These are phyloP conservation scores for Acrossocheilus wenchowensis DNA, from an alignment of 2,797 vertebrate species.

Conservation along the genomic window DNA sequence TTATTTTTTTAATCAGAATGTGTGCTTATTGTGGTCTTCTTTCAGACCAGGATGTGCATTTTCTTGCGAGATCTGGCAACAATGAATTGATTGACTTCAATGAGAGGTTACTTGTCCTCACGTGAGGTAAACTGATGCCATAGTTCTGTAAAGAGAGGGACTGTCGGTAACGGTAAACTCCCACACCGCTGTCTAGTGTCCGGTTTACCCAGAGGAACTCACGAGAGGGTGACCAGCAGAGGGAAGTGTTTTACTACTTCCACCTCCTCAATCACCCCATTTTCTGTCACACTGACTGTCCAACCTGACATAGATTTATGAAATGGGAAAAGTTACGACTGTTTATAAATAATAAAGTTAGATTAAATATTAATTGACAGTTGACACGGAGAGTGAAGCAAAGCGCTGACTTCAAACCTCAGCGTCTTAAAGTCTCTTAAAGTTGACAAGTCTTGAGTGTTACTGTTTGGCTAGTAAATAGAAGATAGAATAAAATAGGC, in stretches of 20 bases:
- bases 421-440: not conserved
- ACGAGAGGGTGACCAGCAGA: conserved; percentile 75
- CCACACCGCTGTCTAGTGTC: no score
- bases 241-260: conserved; percentile 77
- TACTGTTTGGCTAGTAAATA: not conserved
- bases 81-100: not conserved
- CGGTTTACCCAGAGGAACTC: conserved; percentile 2
- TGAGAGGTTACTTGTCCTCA: not conserved
- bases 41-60: not conserved
- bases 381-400: not conserved
- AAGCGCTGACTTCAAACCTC: not conserved
- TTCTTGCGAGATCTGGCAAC: not conserved
- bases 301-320: not conserved
- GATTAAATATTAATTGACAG: not conserved
- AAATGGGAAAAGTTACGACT: not conserved
- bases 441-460: not conserved
- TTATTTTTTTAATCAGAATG: not conserved
- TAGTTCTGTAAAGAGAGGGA: no score
- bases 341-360: not conserved
- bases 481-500: not conserved
- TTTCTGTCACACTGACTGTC: not conserved
- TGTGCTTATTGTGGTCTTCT: not conserved
- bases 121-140: not conserved
- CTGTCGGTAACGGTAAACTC: not conserved
- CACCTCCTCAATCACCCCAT: conserved; percentile 24